These are phyloP conservation scores for Liparis tanakae DNA, from an alignment of 2,797 vertebrate species.

Conservation along the genomic window DNA sequence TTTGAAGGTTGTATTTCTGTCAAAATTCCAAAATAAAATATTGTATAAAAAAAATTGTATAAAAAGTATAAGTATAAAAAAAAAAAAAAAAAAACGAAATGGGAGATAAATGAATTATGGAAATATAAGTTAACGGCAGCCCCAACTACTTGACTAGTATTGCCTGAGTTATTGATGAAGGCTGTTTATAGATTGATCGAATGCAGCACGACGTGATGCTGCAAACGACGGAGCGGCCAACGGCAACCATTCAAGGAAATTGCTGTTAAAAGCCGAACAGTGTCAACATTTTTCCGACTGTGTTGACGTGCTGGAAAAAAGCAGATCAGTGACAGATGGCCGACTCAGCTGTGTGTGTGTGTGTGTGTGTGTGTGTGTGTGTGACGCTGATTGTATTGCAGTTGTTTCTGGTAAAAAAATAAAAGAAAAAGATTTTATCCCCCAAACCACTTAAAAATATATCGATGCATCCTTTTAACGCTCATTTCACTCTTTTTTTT, in stretches of 20 bases:
- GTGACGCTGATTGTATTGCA: slow-evolving; percentile 16
- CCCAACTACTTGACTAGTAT: neutral
- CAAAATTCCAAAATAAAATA: too few relatives aligned
- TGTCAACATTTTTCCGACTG: neutral
- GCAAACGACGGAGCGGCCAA: neutral
- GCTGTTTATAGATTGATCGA: neutral
- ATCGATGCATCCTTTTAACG: slow-evolving; percentile 43
- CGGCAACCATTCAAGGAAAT: neutral
- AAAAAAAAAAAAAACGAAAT: too few relatives aligned
- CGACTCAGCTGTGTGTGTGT: slow-evolving; percentile 10
- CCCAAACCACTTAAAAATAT: slow-evolving; percentile 7
- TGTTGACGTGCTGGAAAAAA: slow-evolving; percentile 12
- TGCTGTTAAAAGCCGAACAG: slow-evolving; percentile 5
- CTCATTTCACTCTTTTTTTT: slow-evolving; percentile 43
- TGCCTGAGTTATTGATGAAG: neutral
- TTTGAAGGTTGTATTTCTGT: too few relatives aligned
- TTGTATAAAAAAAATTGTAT: too few relatives aligned
- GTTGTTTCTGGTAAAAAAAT: neutral
- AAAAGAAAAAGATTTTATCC: slow-evolving; percentile 12
- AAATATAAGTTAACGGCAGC: neutral
- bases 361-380: slow-evolving; percentile 16
- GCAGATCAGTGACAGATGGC: slow-evolving; percentile 35
- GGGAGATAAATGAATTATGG: neutral
- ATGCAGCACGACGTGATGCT: slow-evolving; percentile 9
- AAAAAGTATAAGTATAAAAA: too few relatives aligned